Conservation (phyloP, 2,888 invertebrate species). For the Falcaria lacertinaria region DNA sequence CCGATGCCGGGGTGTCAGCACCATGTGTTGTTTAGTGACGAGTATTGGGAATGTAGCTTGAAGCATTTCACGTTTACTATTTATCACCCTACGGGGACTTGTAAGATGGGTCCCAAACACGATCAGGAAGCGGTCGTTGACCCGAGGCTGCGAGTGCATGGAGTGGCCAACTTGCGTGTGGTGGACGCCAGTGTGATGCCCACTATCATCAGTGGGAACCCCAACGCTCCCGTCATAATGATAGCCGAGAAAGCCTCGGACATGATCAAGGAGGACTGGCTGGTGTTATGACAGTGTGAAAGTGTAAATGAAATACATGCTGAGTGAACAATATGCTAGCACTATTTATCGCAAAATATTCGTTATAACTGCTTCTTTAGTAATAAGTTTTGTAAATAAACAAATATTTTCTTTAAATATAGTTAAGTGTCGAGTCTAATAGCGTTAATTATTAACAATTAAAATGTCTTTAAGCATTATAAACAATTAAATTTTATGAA, state of each 20-base stretch:
- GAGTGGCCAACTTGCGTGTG: conserved; percentile 87
- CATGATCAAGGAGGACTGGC: conserved; percentile 93
- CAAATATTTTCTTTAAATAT: not conserved
- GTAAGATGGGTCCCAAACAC: conserved; percentile 90
- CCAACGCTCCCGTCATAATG: conserved; percentile 94
- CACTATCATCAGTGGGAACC: conserved; percentile 92
- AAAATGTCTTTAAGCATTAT: not conserved
- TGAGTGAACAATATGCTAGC: conserved; percentile 9
- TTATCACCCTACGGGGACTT: conserved; percentile 91
- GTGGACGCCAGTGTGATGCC: conserved; percentile 95
- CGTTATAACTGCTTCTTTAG: conserved; percentile 9
- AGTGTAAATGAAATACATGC: conserved; percentile 8
- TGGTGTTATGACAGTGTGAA: conserved; percentile 70
- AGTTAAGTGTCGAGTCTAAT: not conserved
- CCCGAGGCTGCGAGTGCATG: conserved; percentile 87
- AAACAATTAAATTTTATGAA: not conserved
- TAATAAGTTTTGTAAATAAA: conserved; percentile 23
- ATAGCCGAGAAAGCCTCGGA: conserved; percentile 94
- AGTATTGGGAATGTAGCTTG: conserved; percentile 92
- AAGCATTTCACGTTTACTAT: conserved; percentile 91
- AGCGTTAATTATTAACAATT: not conserved
- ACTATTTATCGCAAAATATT: conserved; percentile 16
- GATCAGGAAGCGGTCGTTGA: conserved; percentile 91
- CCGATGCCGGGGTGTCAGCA: conserved; percentile 91
- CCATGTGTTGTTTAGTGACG: conserved; percentile 85